Evolutionary conservation across 2,113 vertebrate genomes (phyloP).

Genomic region (Psittacus erithacus): DNA sequence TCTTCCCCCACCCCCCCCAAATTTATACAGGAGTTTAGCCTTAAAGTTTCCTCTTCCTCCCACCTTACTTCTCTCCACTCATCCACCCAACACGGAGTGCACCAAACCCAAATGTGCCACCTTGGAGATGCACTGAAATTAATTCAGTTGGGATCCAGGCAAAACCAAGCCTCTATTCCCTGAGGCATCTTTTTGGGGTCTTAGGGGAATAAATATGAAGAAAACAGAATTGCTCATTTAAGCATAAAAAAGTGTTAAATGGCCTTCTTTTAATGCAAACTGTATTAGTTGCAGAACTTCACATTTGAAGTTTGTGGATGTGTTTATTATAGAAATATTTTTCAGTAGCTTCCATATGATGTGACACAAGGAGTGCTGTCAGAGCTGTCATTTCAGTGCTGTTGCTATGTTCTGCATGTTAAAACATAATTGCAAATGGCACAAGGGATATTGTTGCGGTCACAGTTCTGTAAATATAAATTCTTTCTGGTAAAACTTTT

Average conservation of each 20-base stretch:
- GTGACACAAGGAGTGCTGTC: constrained; percentile 67
- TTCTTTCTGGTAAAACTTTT: background rate
- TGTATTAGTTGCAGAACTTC: constrained; percentile 58
- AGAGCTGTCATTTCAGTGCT: constrained; percentile 60
- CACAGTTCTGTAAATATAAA: background rate
- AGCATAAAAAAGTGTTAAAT: constrained; percentile 37
- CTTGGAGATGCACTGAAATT: background rate
- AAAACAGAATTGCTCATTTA: constrained; percentile 64
- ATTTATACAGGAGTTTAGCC: background rate
- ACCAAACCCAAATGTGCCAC: constrained; percentile 9
- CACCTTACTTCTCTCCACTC: background rate
- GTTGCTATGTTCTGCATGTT: constrained; percentile 34
- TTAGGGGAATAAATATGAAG: constrained; percentile 9
- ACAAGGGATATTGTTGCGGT: constrained; percentile 2
- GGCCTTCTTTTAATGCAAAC: constrained; percentile 53
- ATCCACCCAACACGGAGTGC: background rate
- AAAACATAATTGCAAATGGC: constrained; percentile 52
- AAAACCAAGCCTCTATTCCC: constrained; percentile 35
- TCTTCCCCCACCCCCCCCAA: background rate
- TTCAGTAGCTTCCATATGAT: constrained; percentile 64
- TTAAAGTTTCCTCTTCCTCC: background rate
- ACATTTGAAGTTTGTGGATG: constrained; percentile 51
- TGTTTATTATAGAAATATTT: constrained; percentile 69
- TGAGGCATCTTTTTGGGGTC: constrained; percentile 44
- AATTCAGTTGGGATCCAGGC: constrained; percentile 15